Evolutionary conservation across 2,113 vertebrate species (phyloP), one percentile per base, ranked within the genome.

Genomic region (Cyanoliseus patagonus): DNA sequence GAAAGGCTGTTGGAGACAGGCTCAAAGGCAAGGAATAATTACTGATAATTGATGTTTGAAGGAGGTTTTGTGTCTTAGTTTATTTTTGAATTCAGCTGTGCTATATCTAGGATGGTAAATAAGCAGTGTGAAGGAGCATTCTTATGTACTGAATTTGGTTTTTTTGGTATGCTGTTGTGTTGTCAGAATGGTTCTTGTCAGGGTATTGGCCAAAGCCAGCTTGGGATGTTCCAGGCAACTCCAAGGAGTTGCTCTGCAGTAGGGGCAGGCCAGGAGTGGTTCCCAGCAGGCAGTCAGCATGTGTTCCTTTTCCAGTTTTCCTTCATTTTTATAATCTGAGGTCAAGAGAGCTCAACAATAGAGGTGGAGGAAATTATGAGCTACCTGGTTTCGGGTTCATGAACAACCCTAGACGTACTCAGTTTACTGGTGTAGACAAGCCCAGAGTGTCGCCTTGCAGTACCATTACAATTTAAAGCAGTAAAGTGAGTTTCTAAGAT

Each of bases 171-270:
- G 13, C 22, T 53, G 16, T 47, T 80, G 52, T 6, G 19, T 41
- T 75, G 3, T 37, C 69, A n/a, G 22, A 67, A 20, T 70, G 9
- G 7, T 59, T 81, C 30, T 81, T 91, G 46, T 27, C 57, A 35
- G 11, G 42, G 13, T 13, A 4, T 46, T 68, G 72, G 23, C 27
- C 19, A 59, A 69, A 90, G 13, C 10, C 41, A 28, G 14, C 10
- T 62, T 16, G 25, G 59, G 37, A 25, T 75, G 46, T 67, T 35
- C 19, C 11, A 24, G 39, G 25, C 31, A 73, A 17, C 12, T 86
- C 8, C 37, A 0, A 0, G 61, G 25, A 8, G 1, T 61, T 93
- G 19, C 31, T 83, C 18, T 82, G 42, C n/a, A 59, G 31, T 8
- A 75, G 25, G 13, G 5, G 53, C n/a, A 33, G 61, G 22, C 30